Conservation (phyloP, 2,888 invertebrate genomes). For the Agonopterix alstromeriana region DNA sequence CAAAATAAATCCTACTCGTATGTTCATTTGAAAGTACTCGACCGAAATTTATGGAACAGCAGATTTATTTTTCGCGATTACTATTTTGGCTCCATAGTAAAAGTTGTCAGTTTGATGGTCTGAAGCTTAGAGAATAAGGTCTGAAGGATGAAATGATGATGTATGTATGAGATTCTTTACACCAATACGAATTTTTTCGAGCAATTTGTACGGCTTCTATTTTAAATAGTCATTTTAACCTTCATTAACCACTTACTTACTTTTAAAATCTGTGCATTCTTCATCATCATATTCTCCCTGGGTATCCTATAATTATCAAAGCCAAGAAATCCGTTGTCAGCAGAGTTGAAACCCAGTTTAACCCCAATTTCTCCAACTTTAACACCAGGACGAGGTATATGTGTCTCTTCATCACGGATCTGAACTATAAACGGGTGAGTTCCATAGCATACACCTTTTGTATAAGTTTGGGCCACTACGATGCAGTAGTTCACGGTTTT, state of each 20-base stretch:
- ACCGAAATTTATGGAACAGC: too few relatives aligned
- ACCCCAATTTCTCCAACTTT: constrained; percentile 95
- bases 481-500: constrained; percentile 93
- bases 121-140: too few relatives aligned
- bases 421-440: constrained; percentile 95
- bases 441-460: constrained; percentile 87
- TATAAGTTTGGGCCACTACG: constrained; percentile 91
- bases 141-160: too few relatives aligned
- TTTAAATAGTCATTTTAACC: constrained; percentile 16
- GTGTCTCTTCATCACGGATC: constrained; percentile 89
- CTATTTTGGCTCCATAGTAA: too few relatives aligned
- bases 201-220: too few relatives aligned
- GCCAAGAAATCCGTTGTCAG: constrained; percentile 94
- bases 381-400: constrained; percentile 88
- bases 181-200: too few relatives aligned
- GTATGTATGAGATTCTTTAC: too few relatives aligned
- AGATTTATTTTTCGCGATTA: too few relatives aligned
- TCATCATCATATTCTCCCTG: constrained; percentile 92
- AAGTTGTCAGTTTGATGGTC: too few relatives aligned
- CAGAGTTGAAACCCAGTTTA: constrained; percentile 91
- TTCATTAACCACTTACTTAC: too few relatives aligned
- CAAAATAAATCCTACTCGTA: too few relatives aligned
- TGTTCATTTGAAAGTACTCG: too few relatives aligned
- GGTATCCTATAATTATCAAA: constrained; percentile 91
- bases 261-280: constrained; percentile 85